Evolutionary conservation across 2,113 vertebrate species (phyloP).

Genomic region (Anhinga anhinga): DNA sequence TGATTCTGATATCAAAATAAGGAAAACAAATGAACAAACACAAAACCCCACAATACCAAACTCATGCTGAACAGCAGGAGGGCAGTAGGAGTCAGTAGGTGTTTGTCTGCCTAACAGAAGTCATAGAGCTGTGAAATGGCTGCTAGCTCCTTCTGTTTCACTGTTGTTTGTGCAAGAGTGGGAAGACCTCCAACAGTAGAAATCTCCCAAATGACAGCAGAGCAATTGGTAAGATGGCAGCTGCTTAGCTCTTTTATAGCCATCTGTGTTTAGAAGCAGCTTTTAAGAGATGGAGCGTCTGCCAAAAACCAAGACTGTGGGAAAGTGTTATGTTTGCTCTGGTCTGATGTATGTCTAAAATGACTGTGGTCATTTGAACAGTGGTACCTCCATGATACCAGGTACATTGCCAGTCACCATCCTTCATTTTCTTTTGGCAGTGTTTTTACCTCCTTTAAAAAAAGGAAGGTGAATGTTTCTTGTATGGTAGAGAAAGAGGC

Average conservation of each 20-base stretch:
- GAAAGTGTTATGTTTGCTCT: slow-evolving; percentile 1
- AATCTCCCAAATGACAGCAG: slow-evolving; percentile 28
- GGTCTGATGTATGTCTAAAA: not conserved
- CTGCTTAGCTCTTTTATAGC: slow-evolving; percentile 41
- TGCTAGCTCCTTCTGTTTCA: slow-evolving; percentile 17
- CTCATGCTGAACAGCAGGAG: not conserved
- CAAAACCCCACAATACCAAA: not conserved
- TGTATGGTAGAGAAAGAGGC: not conserved
- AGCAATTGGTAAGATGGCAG: slow-evolving; percentile 53
- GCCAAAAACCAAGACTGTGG: slow-evolving; percentile 18
- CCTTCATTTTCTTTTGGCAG: not conserved
- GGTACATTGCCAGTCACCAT: not conserved
- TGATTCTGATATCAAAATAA: slow-evolving; percentile 2
- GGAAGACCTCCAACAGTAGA: slow-evolving; percentile 32
- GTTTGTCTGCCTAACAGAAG: slow-evolving; percentile 12
- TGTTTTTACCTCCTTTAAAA: not conserved
- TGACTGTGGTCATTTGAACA: not conserved
- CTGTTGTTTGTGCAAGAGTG: slow-evolving; percentile 23
- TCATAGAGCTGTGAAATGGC: slow-evolving; percentile 18
- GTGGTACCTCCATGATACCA: not conserved
- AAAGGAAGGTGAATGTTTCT: not conserved
- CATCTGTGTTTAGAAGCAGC: slow-evolving; percentile 53
- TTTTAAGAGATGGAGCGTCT: slow-evolving; percentile 5
- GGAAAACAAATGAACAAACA: not conserved
- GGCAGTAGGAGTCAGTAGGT: not conserved